Conservation (phyloP, 1,140 invertebrate species). For the Triops cancriformis region DNA sequence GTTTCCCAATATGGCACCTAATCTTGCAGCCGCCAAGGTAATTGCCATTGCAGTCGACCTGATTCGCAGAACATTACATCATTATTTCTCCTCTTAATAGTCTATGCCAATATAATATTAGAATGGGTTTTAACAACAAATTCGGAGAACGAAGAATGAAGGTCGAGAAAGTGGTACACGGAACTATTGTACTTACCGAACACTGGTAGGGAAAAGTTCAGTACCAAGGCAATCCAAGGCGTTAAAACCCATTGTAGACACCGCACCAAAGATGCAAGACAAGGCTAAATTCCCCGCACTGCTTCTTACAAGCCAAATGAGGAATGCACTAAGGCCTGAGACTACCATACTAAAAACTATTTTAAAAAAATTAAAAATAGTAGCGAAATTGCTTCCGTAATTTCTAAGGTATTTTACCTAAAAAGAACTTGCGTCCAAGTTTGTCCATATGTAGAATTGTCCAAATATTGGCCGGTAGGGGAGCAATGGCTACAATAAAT, state of each 20-base stretch:
- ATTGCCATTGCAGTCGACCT: constrained; percentile 75
- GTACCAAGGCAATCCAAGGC: constrained; percentile 79
- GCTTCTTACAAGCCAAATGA: constrained; percentile 63
- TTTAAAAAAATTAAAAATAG: constrained; percentile 23
- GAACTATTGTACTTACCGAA: constrained; percentile 48
- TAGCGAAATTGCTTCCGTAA: neutral
- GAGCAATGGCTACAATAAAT: constrained; percentile 71
- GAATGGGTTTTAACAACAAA: too few relatives aligned
- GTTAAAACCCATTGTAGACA: constrained; percentile 79
- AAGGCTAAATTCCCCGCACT: constrained; percentile 62
- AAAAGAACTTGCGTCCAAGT: constrained; percentile 78
- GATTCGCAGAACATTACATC: constrained; percentile 15
- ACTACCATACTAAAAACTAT: constrained; percentile 61
- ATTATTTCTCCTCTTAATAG: neutral
- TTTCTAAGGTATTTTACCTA: constrained; percentile 45
- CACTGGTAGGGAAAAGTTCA: constrained; percentile 78
- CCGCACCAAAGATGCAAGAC: constrained; percentile 73
- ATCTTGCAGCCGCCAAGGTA: constrained; percentile 72
- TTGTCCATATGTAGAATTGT: constrained; percentile 66
- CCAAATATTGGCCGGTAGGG: constrained; percentile 71
- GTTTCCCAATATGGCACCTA: constrained; percentile 77
- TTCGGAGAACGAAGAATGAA: too few relatives aligned
- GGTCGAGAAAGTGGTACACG: too few relatives aligned
- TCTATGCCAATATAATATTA: too few relatives aligned
- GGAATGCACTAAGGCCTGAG: constrained; percentile 60